These are phyloP conservation scores for Hydrophis major DNA, from an alignment of 2,797 vertebrate species.

Conservation along the genomic window DNA sequence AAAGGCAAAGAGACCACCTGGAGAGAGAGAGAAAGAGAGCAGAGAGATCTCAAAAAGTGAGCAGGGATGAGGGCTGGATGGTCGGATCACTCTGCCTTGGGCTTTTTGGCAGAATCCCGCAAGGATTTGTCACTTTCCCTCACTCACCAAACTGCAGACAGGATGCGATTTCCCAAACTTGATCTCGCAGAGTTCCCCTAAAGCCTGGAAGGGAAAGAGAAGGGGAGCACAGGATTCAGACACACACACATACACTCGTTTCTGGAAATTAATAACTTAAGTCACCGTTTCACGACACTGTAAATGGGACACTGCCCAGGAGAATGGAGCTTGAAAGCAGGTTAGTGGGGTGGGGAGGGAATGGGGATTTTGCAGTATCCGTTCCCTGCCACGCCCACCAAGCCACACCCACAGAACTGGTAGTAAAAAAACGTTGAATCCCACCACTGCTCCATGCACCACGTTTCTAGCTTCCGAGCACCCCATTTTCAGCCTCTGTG, in stretches of 20 bases:
- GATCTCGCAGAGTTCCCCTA: conserved; percentile 97
- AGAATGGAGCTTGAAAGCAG: too few relatives aligned
- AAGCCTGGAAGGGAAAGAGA: conserved; percentile 77
- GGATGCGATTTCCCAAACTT: conserved; percentile 97
- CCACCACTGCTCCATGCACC: too few relatives aligned
- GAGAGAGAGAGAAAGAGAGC: not conserved
- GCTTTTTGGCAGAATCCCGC: not conserved
- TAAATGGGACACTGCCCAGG: too few relatives aligned
- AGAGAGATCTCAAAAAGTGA: not conserved
- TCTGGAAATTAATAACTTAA: not conserved
- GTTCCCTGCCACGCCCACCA: too few relatives aligned
- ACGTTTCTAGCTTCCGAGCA: too few relatives aligned
- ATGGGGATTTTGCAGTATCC: too few relatives aligned
- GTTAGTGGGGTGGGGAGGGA: too few relatives aligned
- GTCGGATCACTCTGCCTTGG: too few relatives aligned
- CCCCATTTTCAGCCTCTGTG: too few relatives aligned
- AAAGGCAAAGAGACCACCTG: conserved; percentile 88
- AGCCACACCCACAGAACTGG: too few relatives aligned
- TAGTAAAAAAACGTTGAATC: too few relatives aligned
- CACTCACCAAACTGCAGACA: conserved; percentile 88
- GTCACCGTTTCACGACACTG: too few relatives aligned
- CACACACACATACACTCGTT: not conserved
- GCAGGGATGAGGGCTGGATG: not conserved
- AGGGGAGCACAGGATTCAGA: conserved; percentile 12
- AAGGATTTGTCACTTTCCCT: not conserved